phyloP scores from a whole-genome alignment of 2,888 invertebrate species.

The Dorcus parallelipipedus region DNA sequence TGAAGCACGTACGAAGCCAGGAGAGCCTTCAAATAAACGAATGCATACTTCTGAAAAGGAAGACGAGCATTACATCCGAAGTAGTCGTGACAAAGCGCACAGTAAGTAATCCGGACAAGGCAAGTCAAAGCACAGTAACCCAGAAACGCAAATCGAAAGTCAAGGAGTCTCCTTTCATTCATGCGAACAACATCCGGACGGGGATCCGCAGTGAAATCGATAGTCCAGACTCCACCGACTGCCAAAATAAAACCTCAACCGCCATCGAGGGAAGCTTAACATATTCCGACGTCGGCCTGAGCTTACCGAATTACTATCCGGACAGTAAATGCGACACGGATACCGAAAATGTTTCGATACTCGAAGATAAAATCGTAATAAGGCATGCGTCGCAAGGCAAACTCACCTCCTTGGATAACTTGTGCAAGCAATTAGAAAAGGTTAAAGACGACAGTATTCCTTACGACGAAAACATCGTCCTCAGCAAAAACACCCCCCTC shows the following conservation, averaged over 20 bases:
- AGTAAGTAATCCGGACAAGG: slow-evolving; percentile 17
- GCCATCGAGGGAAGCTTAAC: slow-evolving; percentile 38
- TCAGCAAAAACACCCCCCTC: slow-evolving; percentile 37
- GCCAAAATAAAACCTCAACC: slow-evolving; percentile 56
- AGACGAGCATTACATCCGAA: slow-evolving; percentile 30
- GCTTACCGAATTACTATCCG: slow-evolving; percentile 48
- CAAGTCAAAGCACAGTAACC: slow-evolving; percentile 9
- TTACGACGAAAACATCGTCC: slow-evolving; percentile 46
- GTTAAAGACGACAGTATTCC: slow-evolving; percentile 29
- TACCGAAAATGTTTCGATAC: slow-evolving; percentile 50
- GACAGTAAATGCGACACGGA: slow-evolving; percentile 52
- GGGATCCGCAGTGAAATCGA: slow-evolving; percentile 51
- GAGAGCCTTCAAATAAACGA: slow-evolving; percentile 32
- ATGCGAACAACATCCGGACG: slow-evolving; percentile 11
- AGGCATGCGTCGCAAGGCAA: background rate
- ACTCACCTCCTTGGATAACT: background rate
- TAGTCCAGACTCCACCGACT: slow-evolving; percentile 56
- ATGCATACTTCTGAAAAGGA: slow-evolving; percentile 21
- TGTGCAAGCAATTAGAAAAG: background rate
- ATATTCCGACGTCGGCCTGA: slow-evolving; percentile 48
- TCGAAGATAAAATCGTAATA: slow-evolving; percentile 15
- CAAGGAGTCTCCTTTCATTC: slow-evolving; percentile 3
- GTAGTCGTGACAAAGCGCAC: slow-evolving; percentile 28
- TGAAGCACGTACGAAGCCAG: slow-evolving; percentile 32
- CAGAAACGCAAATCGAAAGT: slow-evolving; percentile 8